A percentile compares a stretch with the other conserved stretches of the same genome.
Evolutionary conservation across 2,797 vertebrate genomes (phyloP).

Genomic region (Sebastes nivosus): DNA sequence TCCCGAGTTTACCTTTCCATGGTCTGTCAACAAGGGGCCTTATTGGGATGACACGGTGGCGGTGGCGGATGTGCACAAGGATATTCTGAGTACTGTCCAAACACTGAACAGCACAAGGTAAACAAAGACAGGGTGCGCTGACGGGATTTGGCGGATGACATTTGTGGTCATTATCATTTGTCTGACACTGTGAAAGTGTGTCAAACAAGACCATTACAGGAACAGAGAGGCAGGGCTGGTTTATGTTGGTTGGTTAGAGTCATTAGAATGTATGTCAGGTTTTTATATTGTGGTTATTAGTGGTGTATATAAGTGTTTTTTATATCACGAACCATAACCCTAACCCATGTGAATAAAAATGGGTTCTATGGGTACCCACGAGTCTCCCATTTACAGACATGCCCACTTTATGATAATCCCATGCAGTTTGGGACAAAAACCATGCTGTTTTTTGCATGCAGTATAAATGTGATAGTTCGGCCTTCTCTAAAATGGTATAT

Average conservation of each 20-base stretch:
- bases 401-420: too few relatives aligned
- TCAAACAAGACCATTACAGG: constrained; percentile 9
- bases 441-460: rapidly evolving
- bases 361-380: too few relatives aligned
- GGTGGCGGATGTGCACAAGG: constrained; percentile 44
- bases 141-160: not conserved
- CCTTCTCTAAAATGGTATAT: too few relatives aligned
- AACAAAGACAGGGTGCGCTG: not conserved
- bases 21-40: constrained; percentile 39
- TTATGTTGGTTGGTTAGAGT: not conserved
- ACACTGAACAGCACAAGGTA: constrained; percentile 26
- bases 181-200: constrained; percentile 8
- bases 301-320: too few relatives aligned
- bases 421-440: too few relatives aligned
- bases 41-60: constrained; percentile 7
- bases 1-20: constrained; percentile 46
- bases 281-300: not conserved
- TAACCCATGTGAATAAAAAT: too few relatives aligned
- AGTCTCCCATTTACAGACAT: too few relatives aligned
- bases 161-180: not conserved
- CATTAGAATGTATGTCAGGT: not conserved
- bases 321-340: too few relatives aligned
- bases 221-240: not conserved
- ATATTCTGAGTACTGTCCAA: constrained; percentile 48
- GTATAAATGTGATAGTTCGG: too few relatives aligned